Conservation (phyloP, 1,140 invertebrate species). For the Aphelenchoides fujianensis region DNA sequence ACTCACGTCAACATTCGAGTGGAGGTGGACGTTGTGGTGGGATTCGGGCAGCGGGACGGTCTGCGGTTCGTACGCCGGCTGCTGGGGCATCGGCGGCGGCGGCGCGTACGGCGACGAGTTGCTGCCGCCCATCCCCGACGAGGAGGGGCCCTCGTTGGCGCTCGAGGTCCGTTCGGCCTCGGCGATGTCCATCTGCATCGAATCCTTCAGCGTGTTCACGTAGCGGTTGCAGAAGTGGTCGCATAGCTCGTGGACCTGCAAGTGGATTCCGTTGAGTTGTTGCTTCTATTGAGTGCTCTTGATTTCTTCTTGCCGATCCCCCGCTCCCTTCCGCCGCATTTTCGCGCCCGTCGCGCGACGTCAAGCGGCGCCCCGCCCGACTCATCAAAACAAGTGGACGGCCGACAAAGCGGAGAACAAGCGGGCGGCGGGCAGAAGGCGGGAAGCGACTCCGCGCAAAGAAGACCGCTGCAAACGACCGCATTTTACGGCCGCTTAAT, state of each 20-base stretch:
- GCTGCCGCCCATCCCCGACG: background rate
- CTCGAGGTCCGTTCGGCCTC: conserved; percentile 76
- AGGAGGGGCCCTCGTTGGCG: conserved; percentile 17
- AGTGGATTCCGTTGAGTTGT: too few species aligned
- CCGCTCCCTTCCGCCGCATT: too few species aligned
- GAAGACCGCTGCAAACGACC: too few species aligned
- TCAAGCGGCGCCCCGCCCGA: too few species aligned
- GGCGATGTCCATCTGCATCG: conserved; percentile 99
- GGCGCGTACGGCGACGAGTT: conserved; percentile 4
- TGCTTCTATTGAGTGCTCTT: too few species aligned
- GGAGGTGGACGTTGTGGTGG: conserved; percentile 26
- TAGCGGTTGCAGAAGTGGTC: conserved; percentile 99
- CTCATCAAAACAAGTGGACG: too few species aligned
- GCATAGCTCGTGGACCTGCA: conserved; percentile 97
- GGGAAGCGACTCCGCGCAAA: too few species aligned
- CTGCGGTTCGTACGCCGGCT: conserved; percentile 32
- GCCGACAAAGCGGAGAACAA: too few species aligned
- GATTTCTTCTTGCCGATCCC: too few species aligned
- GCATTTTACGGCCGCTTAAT: background rate
- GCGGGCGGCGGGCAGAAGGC: too few species aligned
- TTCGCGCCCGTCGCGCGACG: too few species aligned
- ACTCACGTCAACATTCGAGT: conserved; percentile 26
- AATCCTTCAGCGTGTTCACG: conserved; percentile 98
- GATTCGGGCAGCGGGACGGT: conserved; percentile 29
- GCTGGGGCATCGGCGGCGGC: conserved; percentile 32